Percentiles rank a stretch among this genome's conserved stretches.
These are phyloP conservation scores for Lagodon rhomboides DNA, from an alignment of 2,797 vertebrate genomes.

Conservation along the genomic window DNA sequence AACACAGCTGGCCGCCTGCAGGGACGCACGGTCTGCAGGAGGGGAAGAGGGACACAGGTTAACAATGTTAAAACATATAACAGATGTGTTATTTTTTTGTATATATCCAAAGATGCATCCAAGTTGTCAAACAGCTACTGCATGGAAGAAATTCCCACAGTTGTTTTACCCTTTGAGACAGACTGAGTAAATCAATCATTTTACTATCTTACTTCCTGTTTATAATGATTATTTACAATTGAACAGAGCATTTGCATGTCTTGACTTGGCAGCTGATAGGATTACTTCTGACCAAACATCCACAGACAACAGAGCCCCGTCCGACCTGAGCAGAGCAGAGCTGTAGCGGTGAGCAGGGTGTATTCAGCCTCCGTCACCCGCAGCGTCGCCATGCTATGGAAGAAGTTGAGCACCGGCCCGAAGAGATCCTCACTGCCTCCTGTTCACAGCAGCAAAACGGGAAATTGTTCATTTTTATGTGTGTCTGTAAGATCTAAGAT, in stretches of 20 bases:
- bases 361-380: slow-evolving; percentile 91
- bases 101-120: neutral
- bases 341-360: slow-evolving; percentile 91
- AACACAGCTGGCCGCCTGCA: slow-evolving; percentile 83
- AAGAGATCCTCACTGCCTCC: slow-evolving; percentile 90
- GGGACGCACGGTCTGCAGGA: slow-evolving; percentile 78
- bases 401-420: slow-evolving; percentile 91
- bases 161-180: neutral
- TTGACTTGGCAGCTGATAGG: slow-evolving; percentile 4
- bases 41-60: slow-evolving; percentile 14
- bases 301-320: neutral
- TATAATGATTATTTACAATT: slow-evolving; percentile 2
- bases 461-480: neutral
- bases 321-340: slow-evolving; percentile 94
- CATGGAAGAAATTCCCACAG: neutral
- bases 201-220: slow-evolving; percentile 4
- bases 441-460: slow-evolving; percentile 56
- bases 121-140: neutral
- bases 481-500: neutral
- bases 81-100: neutral
- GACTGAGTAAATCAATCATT: slow-evolving; percentile 22
- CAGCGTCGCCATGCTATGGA: slow-evolving; percentile 92
- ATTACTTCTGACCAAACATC: slow-evolving; percentile 4
- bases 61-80: neutral
- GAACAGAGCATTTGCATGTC: neutral